Conservation (phyloP, 2,888 invertebrate genomes). For the Volucella inflata region DNA sequence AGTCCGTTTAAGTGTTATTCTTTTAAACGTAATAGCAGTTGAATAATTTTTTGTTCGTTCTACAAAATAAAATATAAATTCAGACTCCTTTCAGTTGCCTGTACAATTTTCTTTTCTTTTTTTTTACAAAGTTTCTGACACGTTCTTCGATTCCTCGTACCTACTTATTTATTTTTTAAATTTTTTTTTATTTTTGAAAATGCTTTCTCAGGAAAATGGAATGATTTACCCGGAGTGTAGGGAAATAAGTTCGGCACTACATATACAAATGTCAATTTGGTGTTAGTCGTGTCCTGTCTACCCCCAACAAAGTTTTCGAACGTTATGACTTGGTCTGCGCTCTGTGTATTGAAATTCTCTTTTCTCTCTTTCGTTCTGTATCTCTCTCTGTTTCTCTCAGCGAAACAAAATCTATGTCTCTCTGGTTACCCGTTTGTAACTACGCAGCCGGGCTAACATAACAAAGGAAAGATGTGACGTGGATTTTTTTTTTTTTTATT, state of each 20-base stretch:
- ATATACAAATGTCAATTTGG: conserved; percentile 56
- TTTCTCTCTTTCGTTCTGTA: not conserved
- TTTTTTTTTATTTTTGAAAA: conserved; percentile 45
- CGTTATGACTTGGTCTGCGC: conserved; percentile 39
- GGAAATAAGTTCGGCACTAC: conserved; percentile 62
- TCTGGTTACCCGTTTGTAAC: conserved; percentile 41
- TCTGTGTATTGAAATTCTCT: conserved; percentile 23
- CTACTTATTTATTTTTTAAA: conserved; percentile 8
- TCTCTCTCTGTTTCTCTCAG: conserved; percentile 8
- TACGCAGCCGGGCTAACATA: conserved; percentile 60
- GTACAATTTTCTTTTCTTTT: not conserved
- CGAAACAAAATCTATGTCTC: conserved; percentile 14
- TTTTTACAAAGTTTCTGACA: conserved; percentile 36
- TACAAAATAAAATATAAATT: not conserved
- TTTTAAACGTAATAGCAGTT: conserved; percentile 11
- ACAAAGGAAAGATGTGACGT: conserved; percentile 39
- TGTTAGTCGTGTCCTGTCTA: conserved; percentile 52
- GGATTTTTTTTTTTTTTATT: conserved; percentile 4
- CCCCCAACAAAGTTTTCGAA: conserved; percentile 53
- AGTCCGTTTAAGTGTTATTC: not conserved
- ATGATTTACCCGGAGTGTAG: conserved; percentile 40
- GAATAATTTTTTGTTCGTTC: not conserved
- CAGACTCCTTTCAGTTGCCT: not conserved
- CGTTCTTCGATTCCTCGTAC: not conserved
- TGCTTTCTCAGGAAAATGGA: conserved; percentile 15